Evolutionary conservation across 2,797 vertebrate species (phyloP), one percentile per base, ranked within the genome.

Genomic region (Phoeniculus purpureus): DNA sequence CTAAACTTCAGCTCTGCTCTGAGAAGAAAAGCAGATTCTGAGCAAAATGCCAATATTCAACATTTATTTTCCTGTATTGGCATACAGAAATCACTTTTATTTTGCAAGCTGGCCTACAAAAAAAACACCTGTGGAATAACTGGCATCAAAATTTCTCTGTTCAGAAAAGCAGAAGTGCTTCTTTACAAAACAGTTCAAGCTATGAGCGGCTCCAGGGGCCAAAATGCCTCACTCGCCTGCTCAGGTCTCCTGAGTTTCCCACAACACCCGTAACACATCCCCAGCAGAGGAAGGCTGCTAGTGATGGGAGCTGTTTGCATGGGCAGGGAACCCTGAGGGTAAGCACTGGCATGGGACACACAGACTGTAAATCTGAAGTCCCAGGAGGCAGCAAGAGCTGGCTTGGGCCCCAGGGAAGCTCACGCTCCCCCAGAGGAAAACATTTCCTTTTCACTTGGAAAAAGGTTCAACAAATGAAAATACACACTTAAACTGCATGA

Each of bases 31-130:
- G 25, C 55, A 82, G 6, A 68, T 71, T 43, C 58, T 48, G 40
- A 92, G 77, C 26, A 54, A 94, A 91, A 90, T 61, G 58, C 58
- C 89, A 74, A 56, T 59, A 84, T 67, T 86, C 67, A 78, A 67
- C 26, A 73, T 76, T 29, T 79, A 54, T 81, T 83, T 77, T 79
- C 56, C 71, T 81, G 70, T 29, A 32, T 1, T 81, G 60, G 40
- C 51, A 90, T 76, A 73, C 6, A 83, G 58, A 92, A 95, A 81
- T 72, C 37, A 60, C 12, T 74, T 31, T 50, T 10, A 50, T 75
- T 89, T 73, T 87, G 74, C 67, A 91, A 75, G 82, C 3, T 85
- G 67, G 71, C 32, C 74, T 76, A 84, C 68, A 92, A 66, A 79
- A 66, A 79, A 91, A 88, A 79, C 78, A 91, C 62, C 79, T 79